phyloP scores from a whole-genome alignment of 2,888 invertebrate genomes.

The Balanococcus diminutus region DNA sequence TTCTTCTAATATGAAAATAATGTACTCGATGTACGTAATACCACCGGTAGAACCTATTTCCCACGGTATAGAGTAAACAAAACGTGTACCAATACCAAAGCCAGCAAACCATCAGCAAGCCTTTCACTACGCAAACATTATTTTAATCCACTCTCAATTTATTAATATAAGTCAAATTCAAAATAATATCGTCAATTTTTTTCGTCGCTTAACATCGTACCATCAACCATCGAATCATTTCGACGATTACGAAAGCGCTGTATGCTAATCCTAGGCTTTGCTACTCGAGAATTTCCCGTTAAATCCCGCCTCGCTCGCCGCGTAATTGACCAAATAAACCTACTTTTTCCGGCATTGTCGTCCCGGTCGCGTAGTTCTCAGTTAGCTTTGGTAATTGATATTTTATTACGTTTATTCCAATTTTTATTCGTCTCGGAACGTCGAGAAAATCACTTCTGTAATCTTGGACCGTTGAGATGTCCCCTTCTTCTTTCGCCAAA shows the following conservation, averaged over 20 bases:
- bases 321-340: background rate
- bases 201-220: background rate
- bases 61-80: background rate
- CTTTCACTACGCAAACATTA: background rate
- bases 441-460: too few species aligned
- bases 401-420: background rate
- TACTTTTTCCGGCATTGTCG: constrained; percentile 34
- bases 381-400: background rate
- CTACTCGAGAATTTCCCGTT: background rate
- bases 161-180: background rate
- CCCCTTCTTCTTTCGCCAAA: background rate
- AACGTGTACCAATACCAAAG: background rate
- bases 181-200: background rate
- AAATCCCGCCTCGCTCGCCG: background rate
- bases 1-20: background rate
- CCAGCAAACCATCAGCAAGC: background rate
- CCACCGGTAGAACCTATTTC: constrained; percentile 7
- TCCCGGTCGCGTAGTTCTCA: background rate
- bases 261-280: background rate
- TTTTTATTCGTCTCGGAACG: background rate
- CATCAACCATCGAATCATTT: background rate
- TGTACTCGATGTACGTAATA: background rate
- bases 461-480: too few species aligned
- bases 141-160: background rate
- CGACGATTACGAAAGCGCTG: background rate